phyloP scores from a whole-genome alignment of 2,797 vertebrate genomes.

The Sarcoramphus papa region DNA sequence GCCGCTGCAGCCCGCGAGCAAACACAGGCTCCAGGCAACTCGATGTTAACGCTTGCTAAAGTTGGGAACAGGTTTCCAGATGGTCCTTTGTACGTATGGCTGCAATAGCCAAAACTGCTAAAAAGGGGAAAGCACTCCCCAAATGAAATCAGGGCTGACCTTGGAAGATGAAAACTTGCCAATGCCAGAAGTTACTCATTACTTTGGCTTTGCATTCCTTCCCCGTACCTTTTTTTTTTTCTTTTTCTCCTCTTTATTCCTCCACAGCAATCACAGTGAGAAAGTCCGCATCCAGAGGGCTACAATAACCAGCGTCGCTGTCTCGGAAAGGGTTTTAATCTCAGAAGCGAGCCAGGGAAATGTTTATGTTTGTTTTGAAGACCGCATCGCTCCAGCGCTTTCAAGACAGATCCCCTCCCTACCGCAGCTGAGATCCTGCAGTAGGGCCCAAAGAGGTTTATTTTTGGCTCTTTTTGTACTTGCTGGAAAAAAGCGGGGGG shows the following conservation, averaged over 20 bases:
- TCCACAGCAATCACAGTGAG: background rate
- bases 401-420: background rate
- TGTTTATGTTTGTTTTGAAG: background rate
- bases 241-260: background rate
- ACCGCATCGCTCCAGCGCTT: background rate
- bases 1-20: constrained; percentile 11
- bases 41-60: background rate
- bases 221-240: background rate
- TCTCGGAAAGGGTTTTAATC: background rate
- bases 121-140: constrained; percentile 21
- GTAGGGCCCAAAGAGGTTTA: background rate
- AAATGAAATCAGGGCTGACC: constrained; percentile 35
- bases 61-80: constrained; percentile 46
- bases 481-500: background rate
- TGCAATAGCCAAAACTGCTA: constrained; percentile 33
- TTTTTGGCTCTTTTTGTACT: background rate
- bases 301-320: background rate
- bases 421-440: background rate
- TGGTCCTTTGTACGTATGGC: constrained; percentile 27
- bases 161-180: constrained; percentile 39
- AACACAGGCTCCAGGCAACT: background rate
- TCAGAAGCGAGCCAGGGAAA: background rate
- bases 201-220: background rate
- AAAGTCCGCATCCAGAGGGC: background rate
- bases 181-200: background rate